Evolutionary conservation across 2,888 invertebrate genomes (phyloP).

Genomic region (Galeopsomyia nigrocyanea): DNA sequence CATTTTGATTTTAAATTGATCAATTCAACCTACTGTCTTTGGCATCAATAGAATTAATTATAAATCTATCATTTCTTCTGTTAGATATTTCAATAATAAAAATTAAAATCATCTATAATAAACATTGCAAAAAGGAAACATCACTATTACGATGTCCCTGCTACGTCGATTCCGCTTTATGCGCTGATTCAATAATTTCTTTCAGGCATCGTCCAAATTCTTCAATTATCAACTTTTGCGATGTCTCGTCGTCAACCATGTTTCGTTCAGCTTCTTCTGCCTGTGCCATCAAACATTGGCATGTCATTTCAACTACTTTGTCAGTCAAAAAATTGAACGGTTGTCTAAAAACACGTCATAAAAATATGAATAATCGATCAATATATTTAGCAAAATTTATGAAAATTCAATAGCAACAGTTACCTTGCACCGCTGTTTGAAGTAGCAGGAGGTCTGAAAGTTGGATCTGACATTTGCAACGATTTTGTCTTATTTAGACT

Average conservation of each 20-base stretch:
- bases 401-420: background rate
- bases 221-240: slow-evolving; percentile 84
- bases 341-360: slow-evolving; percentile 70
- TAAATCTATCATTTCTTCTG: slow-evolving; percentile 26
- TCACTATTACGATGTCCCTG: slow-evolving; percentile 50
- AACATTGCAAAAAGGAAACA: slow-evolving; percentile 40
- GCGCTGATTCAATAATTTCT: slow-evolving; percentile 87
- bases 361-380: slow-evolving; percentile 20
- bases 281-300: slow-evolving; percentile 95
- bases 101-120: slow-evolving; percentile 31
- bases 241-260: slow-evolving; percentile 75
- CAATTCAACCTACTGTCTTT: slow-evolving; percentile 46
- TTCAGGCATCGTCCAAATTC: slow-evolving; percentile 96
- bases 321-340: slow-evolving; percentile 93
- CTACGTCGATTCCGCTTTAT: slow-evolving; percentile 69
- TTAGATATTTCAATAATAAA: slow-evolving; percentile 41
- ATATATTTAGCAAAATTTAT: background rate
- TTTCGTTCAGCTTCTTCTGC: slow-evolving; percentile 84
- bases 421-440: slow-evolving; percentile 67
- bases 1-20: slow-evolving; percentile 32
- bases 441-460: slow-evolving; percentile 65
- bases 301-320: slow-evolving; percentile 96
- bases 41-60: slow-evolving; percentile 42
- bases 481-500: slow-evolving; percentile 64
- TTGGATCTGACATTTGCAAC: slow-evolving; percentile 62